phyloP scores from a whole-genome alignment of 2,888 invertebrate species.

The Salpingus planirostris region DNA sequence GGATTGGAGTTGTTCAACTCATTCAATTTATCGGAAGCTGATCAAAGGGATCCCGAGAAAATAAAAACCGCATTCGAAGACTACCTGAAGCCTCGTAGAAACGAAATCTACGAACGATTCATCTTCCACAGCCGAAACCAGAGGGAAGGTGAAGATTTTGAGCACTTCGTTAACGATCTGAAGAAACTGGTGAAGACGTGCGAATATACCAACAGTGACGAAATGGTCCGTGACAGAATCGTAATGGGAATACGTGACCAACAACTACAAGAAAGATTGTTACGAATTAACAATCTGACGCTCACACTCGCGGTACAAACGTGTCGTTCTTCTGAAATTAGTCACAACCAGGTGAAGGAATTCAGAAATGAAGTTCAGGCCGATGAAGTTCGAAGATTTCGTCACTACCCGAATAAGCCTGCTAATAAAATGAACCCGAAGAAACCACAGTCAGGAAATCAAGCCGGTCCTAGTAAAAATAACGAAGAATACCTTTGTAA shows the following conservation, averaged over 20 bases:
- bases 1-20: slow-evolving; percentile 12
- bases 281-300: slow-evolving; percentile 15
- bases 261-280: slow-evolving; percentile 15
- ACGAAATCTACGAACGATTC: slow-evolving; percentile 18
- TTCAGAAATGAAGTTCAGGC: too few species aligned
- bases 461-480: too few species aligned
- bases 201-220: slow-evolving; percentile 17
- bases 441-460: background rate
- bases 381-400: too few species aligned
- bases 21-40: slow-evolving; percentile 4
- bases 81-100: slow-evolving; percentile 13
- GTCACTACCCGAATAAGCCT: too few species aligned
- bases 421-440: slow-evolving; percentile 1
- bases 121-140: slow-evolving; percentile 19
- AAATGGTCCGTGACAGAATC: slow-evolving; percentile 17
- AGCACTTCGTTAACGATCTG: slow-evolving; percentile 21
- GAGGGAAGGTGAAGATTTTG: slow-evolving; percentile 21
- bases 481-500: too few species aligned
- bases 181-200: slow-evolving; percentile 20
- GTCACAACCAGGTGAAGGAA: too few species aligned
- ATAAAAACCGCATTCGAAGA: slow-evolving; percentile 9
- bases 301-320: slow-evolving; percentile 16
- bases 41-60: slow-evolving; percentile 2
- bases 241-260: slow-evolving; percentile 18
- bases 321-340: too few species aligned